Conservation (phyloP, 2,797 vertebrate genomes). For the Chiloscyllium punctatum region DNA sequence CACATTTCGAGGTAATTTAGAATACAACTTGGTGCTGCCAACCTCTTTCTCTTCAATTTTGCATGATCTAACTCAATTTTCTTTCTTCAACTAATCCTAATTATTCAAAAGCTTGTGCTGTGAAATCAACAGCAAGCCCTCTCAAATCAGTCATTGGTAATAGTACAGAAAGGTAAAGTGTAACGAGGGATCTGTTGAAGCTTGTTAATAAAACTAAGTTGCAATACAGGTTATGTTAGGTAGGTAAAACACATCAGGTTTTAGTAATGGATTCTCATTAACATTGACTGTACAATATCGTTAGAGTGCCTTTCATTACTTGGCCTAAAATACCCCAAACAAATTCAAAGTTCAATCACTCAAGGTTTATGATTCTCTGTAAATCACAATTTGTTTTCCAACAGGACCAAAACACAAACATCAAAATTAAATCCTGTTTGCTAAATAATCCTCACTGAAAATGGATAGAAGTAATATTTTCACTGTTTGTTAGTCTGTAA, state of each 20-base stretch:
- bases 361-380: neutral
- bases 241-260: neutral
- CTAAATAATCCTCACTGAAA: neutral
- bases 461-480: too few relatives aligned
- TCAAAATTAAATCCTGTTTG: neutral
- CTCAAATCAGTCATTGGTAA: neutral
- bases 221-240: neutral
- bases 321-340: neutral
- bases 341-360: neutral
- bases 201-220: neutral
- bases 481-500: too few relatives aligned
- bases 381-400: neutral
- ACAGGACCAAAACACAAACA: neutral
- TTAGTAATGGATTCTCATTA: neutral
- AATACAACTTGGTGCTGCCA: neutral
- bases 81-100: neutral
- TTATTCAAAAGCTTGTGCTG: too few relatives aligned
- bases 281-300: neutral
- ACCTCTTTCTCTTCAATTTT: neutral
- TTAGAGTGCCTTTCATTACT: neutral
- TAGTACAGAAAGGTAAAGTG: neutral
- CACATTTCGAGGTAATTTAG: neutral
- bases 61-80: neutral
- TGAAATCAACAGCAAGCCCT: neutral
- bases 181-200: neutral